These are phyloP conservation scores for Babylonia areolata DNA, from an alignment of 1,140 invertebrate species.

Conservation along the genomic window DNA sequence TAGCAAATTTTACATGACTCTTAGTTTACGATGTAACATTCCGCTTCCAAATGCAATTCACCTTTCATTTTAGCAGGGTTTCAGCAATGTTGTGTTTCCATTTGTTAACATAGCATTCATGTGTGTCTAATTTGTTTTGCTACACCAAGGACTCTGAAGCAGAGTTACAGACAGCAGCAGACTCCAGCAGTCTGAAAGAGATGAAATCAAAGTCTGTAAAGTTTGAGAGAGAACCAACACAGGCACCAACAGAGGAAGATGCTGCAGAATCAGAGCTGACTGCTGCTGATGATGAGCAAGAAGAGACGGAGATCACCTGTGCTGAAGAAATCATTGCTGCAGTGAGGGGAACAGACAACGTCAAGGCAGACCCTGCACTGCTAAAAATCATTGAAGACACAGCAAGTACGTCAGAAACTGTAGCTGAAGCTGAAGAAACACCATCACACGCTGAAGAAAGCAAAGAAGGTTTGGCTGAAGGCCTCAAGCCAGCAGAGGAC, in stretches of 20 bases:
- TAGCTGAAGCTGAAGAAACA: not conserved
- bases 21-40: not conserved
- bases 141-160: not conserved
- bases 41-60: not conserved
- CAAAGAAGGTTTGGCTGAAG: no score
- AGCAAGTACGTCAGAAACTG: not conserved
- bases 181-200: not conserved
- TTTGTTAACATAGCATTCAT: not conserved
- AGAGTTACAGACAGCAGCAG: not conserved
- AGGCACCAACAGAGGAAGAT: not conserved
- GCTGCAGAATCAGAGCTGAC: not conserved
- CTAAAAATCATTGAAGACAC: not conserved
- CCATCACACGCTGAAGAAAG: not conserved
- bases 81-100: not conserved
- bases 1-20: not conserved
- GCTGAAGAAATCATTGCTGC: slow-evolving; percentile 7
- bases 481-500: not conserved
- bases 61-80: not conserved
- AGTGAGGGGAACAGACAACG: not conserved
- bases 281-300: not conserved
- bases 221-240: not conserved
- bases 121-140: not conserved
- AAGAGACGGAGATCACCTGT: not conserved
- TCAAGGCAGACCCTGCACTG: not conserved
- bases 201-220: not conserved